Evolutionary conservation across 2,797 vertebrate genomes (phyloP).

Genomic region (Fistularia commersonii): DNA sequence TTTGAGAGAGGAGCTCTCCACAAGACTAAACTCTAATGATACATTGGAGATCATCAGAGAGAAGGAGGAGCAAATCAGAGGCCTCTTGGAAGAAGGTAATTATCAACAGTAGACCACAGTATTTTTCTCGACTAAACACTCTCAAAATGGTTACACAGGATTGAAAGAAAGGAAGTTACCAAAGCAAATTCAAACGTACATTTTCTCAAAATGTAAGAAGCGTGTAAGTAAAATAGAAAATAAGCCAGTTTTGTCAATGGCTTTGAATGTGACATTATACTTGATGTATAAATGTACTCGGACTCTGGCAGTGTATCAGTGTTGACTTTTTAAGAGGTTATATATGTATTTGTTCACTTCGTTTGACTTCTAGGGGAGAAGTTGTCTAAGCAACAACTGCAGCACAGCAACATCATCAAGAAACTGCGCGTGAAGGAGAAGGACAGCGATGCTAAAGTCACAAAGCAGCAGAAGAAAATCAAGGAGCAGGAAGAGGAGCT

Average conservation of each 20-base stretch:
- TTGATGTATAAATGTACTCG: no score
- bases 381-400: slow-evolving; percentile 95
- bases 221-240: no score
- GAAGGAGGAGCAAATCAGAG: slow-evolving; percentile 96
- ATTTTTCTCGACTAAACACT: neutral
- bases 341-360: no score
- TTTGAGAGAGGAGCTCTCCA: slow-evolving; percentile 89
- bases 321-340: neutral
- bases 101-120: neutral
- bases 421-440: slow-evolving; percentile 95
- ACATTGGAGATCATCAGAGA: slow-evolving; percentile 91
- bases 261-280: no score
- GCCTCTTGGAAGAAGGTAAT: slow-evolving; percentile 92
- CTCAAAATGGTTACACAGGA: neutral
- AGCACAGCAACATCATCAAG: slow-evolving; percentile 97
- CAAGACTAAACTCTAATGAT: slow-evolving; percentile 87
- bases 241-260: no score
- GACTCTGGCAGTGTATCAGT: neutral
- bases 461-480: slow-evolving; percentile 86
- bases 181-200: no score
- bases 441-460: slow-evolving; percentile 81
- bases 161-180: neutral
- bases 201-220: no score
- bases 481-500: slow-evolving; percentile 90
- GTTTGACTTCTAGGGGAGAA: slow-evolving; percentile 85